Conservation (phyloP, 1,140 invertebrate species). For the Hyposmocoma kahamanoa region DNA sequence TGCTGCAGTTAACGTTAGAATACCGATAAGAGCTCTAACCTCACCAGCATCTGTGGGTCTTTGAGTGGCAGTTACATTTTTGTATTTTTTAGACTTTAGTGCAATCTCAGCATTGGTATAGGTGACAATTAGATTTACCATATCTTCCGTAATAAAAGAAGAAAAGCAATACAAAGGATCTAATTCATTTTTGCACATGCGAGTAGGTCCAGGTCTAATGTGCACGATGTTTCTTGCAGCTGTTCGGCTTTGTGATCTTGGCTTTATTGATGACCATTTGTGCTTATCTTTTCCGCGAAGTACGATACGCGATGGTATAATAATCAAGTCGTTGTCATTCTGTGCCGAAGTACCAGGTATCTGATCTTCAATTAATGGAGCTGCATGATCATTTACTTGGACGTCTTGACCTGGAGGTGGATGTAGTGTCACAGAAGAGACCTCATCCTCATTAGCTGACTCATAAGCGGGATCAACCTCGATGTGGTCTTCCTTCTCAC, state of each 20-base stretch:
- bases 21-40: background rate
- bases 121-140: background rate
- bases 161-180: background rate
- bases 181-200: background rate
- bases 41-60: background rate
- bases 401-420: background rate
- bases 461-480: constrained; percentile 4
- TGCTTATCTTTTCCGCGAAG: constrained; percentile 1
- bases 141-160: background rate
- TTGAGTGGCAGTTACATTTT: background rate
- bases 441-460: background rate
- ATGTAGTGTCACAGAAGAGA: background rate
- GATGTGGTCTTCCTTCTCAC: constrained; percentile 3
- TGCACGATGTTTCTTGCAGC: background rate
- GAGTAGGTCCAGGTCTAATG: background rate
- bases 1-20: background rate
- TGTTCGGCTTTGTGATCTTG: background rate
- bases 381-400: background rate
- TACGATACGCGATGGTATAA: background rate
- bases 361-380: background rate
- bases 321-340: background rate
- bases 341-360: background rate
- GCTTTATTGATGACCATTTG: constrained; percentile 1
- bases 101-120: background rate
- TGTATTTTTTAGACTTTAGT: background rate